A percentile compares a stretch with the other conserved stretches of the same genome.
Conservation (phyloP, 2,113 vertebrate species). For the Manacus vitellinus region DNA sequence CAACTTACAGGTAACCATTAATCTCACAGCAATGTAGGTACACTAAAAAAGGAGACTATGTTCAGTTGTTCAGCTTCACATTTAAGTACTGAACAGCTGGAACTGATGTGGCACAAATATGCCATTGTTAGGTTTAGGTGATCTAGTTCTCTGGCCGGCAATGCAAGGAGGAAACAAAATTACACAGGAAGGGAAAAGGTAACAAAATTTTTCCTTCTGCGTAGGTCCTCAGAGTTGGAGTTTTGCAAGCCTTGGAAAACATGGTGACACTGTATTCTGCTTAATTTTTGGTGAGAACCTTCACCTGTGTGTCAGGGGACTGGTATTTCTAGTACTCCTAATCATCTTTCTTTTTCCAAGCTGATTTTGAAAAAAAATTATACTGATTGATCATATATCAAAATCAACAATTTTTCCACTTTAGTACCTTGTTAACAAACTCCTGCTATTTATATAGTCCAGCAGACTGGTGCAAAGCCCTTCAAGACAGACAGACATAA, state of each 20-base stretch:
- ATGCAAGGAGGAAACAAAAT: neutral
- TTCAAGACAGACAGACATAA: neutral
- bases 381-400: neutral
- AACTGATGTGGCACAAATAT: neutral
- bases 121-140: neutral
- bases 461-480: neutral
- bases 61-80: neutral
- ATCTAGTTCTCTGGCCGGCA: neutral
- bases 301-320: neutral
- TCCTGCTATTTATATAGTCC: neutral
- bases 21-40: neutral
- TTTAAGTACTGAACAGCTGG: neutral
- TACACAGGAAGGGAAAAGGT: neutral
- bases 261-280: neutral
- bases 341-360: neutral
- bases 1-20: neutral
- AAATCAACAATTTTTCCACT: neutral
- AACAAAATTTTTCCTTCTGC: neutral
- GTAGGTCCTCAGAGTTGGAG: neutral
- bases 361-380: neutral
- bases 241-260: neutral
- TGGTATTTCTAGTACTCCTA: neutral
- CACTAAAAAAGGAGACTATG: neutral
- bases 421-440: neutral
- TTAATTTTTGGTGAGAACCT: neutral